Evolutionary conservation across 1,140 invertebrate species (phyloP).

Genomic region (Lepidotrigona ventralis): DNA sequence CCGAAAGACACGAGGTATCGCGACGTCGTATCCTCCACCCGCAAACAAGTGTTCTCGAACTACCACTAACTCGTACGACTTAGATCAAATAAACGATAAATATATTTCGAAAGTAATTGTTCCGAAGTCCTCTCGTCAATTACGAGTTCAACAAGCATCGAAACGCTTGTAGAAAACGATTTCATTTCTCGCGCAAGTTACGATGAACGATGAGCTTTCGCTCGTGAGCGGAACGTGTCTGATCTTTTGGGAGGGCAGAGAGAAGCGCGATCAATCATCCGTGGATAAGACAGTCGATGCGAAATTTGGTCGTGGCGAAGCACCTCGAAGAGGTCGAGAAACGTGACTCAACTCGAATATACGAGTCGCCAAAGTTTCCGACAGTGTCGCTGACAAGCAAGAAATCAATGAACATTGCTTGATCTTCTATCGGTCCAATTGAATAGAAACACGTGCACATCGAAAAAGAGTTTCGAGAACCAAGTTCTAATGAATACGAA

Average conservation of each 20-base stretch:
- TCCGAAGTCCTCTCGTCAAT: not conserved
- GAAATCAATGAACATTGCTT: conserved; percentile 26
- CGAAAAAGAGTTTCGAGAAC: not conserved
- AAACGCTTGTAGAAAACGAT: not conserved
- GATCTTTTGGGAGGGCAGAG: too few species aligned
- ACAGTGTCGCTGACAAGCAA: conserved; percentile 8
- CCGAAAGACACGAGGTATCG: conserved; percentile 44
- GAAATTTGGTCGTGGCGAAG: conserved; percentile 17
- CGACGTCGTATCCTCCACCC: not conserved
- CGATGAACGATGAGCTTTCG: too few species aligned
- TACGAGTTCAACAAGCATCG: not conserved
- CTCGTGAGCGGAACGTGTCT: not conserved
- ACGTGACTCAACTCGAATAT: conserved; percentile 44
- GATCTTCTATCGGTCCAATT: not conserved
- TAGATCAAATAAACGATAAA: not conserved
- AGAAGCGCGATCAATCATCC: conserved; percentile 40
- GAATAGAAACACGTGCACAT: not conserved
- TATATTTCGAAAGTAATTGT: not conserved
- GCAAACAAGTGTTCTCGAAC: not conserved
- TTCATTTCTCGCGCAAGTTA: not conserved
- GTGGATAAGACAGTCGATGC: not conserved
- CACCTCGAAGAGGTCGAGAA: conserved; percentile 1
- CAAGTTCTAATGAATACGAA: not conserved
- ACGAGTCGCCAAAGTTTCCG: conserved; percentile 27
- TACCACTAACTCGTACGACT: not conserved